Evolutionary conservation across 1,140 invertebrate species (phyloP), one percentile per base, ranked within the genome.

Genomic region (Telenomus remus): DNA sequence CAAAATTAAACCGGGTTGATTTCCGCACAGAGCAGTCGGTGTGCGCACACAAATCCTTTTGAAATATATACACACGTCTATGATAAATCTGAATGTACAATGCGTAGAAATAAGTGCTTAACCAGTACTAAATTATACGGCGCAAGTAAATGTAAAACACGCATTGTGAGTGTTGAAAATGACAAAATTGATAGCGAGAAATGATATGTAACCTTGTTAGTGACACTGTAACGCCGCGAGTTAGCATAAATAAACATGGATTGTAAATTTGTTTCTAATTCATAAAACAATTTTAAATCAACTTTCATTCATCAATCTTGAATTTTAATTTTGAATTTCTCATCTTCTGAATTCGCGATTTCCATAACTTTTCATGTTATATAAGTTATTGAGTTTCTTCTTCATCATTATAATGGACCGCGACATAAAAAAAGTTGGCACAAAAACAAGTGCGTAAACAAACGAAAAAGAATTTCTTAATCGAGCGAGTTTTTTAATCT

Each of bases 121-220:
- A 75, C 65, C 39, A 37, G 47, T 53, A 48, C 27, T 70, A 54
- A 57, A 50, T 65, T 35, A 65, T 37, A 27, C 19, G 10, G 59
- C 9, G 61, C 53, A 65, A 70, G 47, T 56, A 69, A 76, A 53
- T 63, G 64, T 68, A 50, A 63, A 61, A 66, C 35, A 43, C 50
- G 53, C 59, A 57, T 54, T 69, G 59, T 63, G 59, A 75, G 53
- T 48, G 64, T 50, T 75, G 59, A 69, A 75, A 75, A 59, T 75
- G 59, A 50, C 19, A 47, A 51, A 33, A 66, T 68, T 56, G 64
- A 75, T 75, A 59, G 39, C 48, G 47, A 9, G 16, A 48, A 69
- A 64, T 75, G 55, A 61, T 64, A 64, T 53, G 53, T 59, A 64
- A 63, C 61, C 57, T 49, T 57, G 53, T 46, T 12, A 49, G 7